Evolutionary conservation across 30 jellyfish, hydroid and myxozoan genomes (phyloP).

Genomic region (Turritopsis dohrnii): DNA sequence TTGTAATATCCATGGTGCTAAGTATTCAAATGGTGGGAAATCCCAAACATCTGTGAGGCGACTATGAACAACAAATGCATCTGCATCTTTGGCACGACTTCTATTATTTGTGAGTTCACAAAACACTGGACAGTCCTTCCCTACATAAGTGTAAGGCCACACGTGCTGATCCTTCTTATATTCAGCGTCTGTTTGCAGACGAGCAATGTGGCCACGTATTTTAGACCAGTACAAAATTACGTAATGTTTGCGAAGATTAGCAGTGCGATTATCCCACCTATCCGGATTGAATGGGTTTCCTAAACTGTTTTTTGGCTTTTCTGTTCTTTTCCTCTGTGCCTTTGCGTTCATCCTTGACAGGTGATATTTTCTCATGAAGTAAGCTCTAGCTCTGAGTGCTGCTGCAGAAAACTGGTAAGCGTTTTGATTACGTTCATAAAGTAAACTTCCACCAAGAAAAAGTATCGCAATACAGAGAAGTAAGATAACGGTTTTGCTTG

Average conservation of each 20-base stretch:
- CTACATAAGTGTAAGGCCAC: conserved; percentile 97
- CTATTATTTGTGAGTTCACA: conserved; percentile 92
- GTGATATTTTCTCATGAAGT: neutral
- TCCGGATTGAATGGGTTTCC: conserved; percentile 94
- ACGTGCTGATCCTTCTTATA: conserved; percentile 79
- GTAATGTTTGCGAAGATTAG: conserved; percentile 52
- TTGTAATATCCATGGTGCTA: conserved; percentile 98
- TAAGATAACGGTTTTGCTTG: neutral
- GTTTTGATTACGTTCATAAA: neutral
- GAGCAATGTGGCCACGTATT: conserved; percentile 82
- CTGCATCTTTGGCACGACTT: conserved; percentile 81
- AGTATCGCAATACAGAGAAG: neutral
- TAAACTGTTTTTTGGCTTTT: conserved; percentile 36
- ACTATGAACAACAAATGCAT: conserved; percentile 97
- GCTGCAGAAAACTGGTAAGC: neutral
- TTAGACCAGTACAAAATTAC: conserved; percentile 91
- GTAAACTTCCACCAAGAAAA: neutral
- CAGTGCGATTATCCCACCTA: conserved; percentile 67
- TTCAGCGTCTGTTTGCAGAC: conserved; percentile 75
- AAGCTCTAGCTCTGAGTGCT: neutral
- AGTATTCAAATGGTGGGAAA: conserved; percentile 78
- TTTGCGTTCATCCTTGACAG: neutral
- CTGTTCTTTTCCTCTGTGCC: neutral
- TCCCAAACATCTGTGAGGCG: conserved; percentile 95
- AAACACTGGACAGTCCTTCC: conserved; percentile 86